These are phyloP conservation scores for Globicephala melas DNA, from an alignment of 2,113 vertebrate genomes.

Conservation along the genomic window DNA sequence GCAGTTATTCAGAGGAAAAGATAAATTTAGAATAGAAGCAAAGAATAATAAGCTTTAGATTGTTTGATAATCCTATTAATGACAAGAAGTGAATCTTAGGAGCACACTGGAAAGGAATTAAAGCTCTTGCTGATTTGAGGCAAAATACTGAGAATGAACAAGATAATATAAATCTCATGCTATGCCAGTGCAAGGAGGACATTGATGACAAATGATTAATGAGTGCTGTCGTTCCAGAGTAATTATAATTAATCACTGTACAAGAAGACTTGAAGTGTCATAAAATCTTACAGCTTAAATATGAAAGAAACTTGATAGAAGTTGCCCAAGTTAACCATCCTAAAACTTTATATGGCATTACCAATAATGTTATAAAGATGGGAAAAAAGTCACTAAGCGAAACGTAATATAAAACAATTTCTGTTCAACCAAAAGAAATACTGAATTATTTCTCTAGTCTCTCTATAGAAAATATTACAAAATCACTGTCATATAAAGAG, in stretches of 20 bases:
- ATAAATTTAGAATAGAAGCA: neutral
- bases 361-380: neutral
- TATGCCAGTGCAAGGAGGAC: neutral
- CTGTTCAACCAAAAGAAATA: neutral
- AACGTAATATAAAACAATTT: neutral
- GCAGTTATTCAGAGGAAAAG: neutral
- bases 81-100: neutral
- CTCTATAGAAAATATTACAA: neutral
- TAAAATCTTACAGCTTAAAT: neutral
- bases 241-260: neutral
- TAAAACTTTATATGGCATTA: neutral
- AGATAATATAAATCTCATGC: neutral
- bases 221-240: neutral
- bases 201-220: neutral
- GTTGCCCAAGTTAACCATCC: neutral
- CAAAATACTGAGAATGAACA: neutral
- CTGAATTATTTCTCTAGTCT: neutral
- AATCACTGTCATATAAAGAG: neutral
- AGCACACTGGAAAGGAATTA: neutral
- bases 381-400: neutral
- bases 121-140: neutral
- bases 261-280: neutral
- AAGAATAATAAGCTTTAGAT: neutral
- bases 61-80: neutral
- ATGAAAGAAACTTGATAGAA: neutral